phyloP scores from a whole-genome alignment of 2,113 vertebrate species.

The Nibea albiflora region DNA sequence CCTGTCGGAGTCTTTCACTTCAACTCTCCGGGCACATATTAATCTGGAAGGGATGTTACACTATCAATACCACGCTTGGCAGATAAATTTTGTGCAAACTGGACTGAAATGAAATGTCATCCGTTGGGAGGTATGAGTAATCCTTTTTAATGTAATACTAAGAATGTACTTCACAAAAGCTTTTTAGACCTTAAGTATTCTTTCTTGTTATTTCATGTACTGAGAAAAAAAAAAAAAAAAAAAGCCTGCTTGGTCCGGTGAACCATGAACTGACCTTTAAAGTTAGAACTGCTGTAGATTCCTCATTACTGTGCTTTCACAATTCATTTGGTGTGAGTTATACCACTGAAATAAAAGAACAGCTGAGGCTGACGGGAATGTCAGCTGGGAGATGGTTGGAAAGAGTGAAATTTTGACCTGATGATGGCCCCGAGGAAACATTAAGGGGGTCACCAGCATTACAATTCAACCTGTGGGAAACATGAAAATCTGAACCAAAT shows the following conservation, averaged over 20 bases:
- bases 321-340: neutral
- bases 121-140: neutral
- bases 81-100: constrained; percentile 13
- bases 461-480: neutral
- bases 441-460: neutral
- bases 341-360: neutral
- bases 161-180: neutral
- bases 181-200: neutral
- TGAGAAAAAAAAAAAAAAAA: neutral
- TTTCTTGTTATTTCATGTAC: neutral
- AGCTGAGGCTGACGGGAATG: neutral
- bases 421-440: neutral
- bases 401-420: neutral
- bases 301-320: neutral
- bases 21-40: constrained; percentile 9
- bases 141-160: neutral
- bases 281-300: neutral
- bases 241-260: neutral
- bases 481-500: neutral
- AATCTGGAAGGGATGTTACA: constrained; percentile 20
- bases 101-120: constrained; percentile 12
- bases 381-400: no score
- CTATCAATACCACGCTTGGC: constrained; percentile 22
- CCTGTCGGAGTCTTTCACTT: constrained; percentile 42
- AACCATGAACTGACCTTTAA: neutral